phyloP scores from a whole-genome alignment of 2,113 vertebrate species.

The Entelurus aequoreus region DNA sequence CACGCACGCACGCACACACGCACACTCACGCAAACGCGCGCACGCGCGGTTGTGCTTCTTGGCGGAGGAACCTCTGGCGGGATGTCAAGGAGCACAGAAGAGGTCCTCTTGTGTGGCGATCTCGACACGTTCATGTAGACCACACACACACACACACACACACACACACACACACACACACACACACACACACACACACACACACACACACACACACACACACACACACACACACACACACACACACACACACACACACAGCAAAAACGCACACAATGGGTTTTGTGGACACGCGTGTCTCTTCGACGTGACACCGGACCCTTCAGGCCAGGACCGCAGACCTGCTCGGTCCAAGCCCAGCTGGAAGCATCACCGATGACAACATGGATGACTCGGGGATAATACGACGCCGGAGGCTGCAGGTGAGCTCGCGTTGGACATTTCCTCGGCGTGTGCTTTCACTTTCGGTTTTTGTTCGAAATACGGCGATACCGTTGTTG shows the following conservation, averaged over 20 bases:
- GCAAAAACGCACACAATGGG: conserved; percentile 8
- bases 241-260: neutral
- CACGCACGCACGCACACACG: too few relatives aligned
- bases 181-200: neutral
- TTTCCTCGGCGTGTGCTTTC: neutral
- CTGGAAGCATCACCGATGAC: conserved; percentile 9
- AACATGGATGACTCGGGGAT: conserved; percentile 77
- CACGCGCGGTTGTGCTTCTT: neutral
- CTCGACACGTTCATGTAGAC: neutral
- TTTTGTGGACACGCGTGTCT: conserved; percentile 1
- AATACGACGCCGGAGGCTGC: conserved; percentile 73
- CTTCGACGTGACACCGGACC: conserved; percentile 44
- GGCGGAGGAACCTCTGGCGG: conserved; percentile 24
- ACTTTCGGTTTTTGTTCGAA: too few relatives aligned
- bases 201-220: neutral
- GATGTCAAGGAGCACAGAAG: conserved; percentile 41
- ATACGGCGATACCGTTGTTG: too few relatives aligned
- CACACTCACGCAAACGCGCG: too few relatives aligned
- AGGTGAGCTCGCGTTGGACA: conserved; percentile 60
- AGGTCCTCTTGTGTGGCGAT: neutral
- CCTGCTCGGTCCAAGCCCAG: conserved; percentile 14
- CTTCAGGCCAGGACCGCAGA: conserved; percentile 28
- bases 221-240: neutral
- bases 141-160: neutral
- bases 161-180: neutral